phyloP scores from a whole-genome alignment of 2,113 vertebrate species.

The Silurus glanis region DNA sequence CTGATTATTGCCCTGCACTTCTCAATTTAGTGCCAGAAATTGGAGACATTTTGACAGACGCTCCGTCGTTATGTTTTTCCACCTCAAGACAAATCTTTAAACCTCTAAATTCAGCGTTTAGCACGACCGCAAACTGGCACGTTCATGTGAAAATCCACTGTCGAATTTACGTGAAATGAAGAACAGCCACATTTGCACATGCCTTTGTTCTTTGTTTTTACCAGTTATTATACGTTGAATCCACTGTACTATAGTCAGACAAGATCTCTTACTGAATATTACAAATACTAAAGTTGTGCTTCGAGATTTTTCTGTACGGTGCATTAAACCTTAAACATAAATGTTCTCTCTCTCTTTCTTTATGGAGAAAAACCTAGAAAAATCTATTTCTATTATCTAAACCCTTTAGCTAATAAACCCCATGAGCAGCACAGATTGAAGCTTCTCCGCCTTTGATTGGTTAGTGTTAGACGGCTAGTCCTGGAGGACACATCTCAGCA shows the following conservation, averaged over 20 bases:
- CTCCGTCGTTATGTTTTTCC: neutral
- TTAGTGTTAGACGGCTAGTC: neutral
- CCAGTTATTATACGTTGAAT: neutral
- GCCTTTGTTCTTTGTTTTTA: neutral
- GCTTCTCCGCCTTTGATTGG: neutral
- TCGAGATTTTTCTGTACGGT: neutral
- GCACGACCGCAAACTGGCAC: neutral
- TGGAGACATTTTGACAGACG: conserved; percentile 24
- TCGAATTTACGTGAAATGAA: no score
- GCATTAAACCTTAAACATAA: neutral
- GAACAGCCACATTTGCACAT: neutral
- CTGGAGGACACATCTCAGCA: neutral
- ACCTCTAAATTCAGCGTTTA: neutral
- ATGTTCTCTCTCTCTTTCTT: neutral
- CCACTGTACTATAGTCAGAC: neutral
- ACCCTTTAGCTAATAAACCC: neutral
- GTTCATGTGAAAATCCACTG: neutral
- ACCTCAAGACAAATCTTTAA: neutral
- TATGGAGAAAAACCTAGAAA: neutral
- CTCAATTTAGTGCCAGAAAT: conserved; percentile 25
- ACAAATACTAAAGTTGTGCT: neutral
- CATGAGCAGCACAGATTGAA: neutral
- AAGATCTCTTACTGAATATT: neutral
- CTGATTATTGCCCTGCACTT: conserved; percentile 45
- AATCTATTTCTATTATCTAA: neutral